phyloP scores from a whole-genome alignment of 2,797 vertebrate genomes.

The Otus scops region DNA sequence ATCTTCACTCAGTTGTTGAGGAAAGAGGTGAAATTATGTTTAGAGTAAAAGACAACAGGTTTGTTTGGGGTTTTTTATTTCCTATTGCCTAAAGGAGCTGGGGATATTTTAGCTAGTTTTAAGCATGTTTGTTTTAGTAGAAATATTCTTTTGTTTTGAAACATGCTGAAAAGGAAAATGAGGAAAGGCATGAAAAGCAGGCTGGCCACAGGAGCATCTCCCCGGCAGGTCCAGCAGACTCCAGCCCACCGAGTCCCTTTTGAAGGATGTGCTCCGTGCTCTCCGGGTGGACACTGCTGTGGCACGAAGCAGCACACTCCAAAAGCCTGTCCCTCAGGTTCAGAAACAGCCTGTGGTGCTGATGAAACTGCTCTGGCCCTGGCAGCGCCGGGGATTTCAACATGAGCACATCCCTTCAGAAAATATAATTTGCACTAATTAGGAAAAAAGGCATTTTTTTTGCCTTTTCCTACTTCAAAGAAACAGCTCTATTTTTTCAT shows the following conservation, averaged over 20 bases:
- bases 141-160: neutral
- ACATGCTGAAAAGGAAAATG: neutral
- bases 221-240: fast-evolving
- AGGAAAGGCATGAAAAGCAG: neutral
- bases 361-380: neutral
- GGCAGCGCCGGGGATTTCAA: neutral
- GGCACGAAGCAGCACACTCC: neutral
- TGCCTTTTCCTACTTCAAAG: neutral
- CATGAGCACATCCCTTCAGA: neutral
- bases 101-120: neutral
- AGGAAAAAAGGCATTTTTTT: neutral
- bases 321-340: neutral
- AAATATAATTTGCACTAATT: neutral
- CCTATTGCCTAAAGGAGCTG: neutral
- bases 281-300: fast-evolving
- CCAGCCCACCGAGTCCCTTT: neutral
- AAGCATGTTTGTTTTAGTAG: neutral
- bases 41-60: neutral
- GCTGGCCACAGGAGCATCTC: neutral
- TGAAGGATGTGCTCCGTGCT: neutral
- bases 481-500: neutral
- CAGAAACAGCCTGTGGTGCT: neutral
- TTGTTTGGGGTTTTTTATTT: neutral
- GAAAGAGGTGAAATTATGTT: neutral
- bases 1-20: neutral